Base-by-base conservation (phyloP, 2,797 vertebrate genomes). In the Limosa lapponica region DNA sequence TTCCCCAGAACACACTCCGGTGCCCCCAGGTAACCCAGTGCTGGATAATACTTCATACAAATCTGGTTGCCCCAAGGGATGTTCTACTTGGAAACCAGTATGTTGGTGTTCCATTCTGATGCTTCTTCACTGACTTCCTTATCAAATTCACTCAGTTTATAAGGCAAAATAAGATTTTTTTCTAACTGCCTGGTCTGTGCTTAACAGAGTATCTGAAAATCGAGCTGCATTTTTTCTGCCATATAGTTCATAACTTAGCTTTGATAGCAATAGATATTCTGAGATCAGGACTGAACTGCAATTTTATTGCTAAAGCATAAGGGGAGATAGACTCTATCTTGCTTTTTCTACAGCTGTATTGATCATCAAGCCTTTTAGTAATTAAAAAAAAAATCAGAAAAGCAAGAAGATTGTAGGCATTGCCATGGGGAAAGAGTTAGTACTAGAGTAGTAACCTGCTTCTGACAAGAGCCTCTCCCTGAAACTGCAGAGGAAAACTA, bases 191-290 rank as follows among this genome's bases (percentile, higher is more conserved):
- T 79, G 37, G 18, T 72, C 66, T 84, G 48, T 41, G 64, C 23
- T 86, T 73, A 74, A 39, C 32, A 64, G 22, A 55, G n/a, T 62
- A 91, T 89, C 89, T 93, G 85, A 91, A 96, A 95, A 94, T 3
- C 1, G 1, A 94, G n/a, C 22, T 67, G 30, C 37, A 25, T 70
- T 89, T 89, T 87, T 92, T 83, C 64, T 75, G 66, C 81, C 46
- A n/a, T 66, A 9, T 62, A 81, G 41, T 85, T 95, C 65, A 83
- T 90, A 89, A 81, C 19, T 74, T 82, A 62, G 49, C 51, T 91
- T 95, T 87, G 77, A 82, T 82, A 81, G 61, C 1, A 1, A 85
- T 51, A 84, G 37, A 85, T 75, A 90, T 85, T 93, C 65, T 90
- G 69, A 95, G 82, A 91, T 89, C 49, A 51, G 89, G 69, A 77